Base-by-base conservation (phyloP, 2,888 invertebrate species). In the Mechanitis messenoides region DNA sequence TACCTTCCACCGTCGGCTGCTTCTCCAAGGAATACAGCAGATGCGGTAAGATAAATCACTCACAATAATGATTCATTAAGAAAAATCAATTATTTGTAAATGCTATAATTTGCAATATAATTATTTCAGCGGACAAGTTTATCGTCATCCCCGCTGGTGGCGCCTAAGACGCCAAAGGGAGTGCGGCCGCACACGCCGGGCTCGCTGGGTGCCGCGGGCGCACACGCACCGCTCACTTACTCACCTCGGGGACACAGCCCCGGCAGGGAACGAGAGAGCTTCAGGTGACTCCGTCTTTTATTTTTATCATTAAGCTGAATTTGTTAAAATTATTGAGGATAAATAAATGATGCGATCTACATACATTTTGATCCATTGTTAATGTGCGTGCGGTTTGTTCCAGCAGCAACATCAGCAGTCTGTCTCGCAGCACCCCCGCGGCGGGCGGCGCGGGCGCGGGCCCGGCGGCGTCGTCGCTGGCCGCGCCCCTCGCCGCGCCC, bases 331-430 rank as follows among this genome's bases (percentile, higher is more conserved):
- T 6, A 35, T 5, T 5, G 6, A 35, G 3, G 35, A 35, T 35
- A 35, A 35, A 2, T 5, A 6, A 42, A 42, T 4, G 1, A 42
- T 45, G 9, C n/a, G 11, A 33, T 46, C 2, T 28, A 20, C n/a
- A 38, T 20, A 20, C 20, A 20, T 20, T 57, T 57, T 3, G 50
- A 31, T 31, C 31, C 31, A 31, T 50, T 7, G n/a, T 31, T 50
- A 50, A 50, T 50, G 31, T 50, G 50, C 45, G 35, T 33, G 20
- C 50, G 20, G 11, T 59, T 60, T 55, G 56, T 74, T 71, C 74
- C 89, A 93, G 93, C 92, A 95, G 95, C 91, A 95, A 94, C 88
- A 95, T 95, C 79, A 95, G 95, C 91, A 95, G 95, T 83, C 87
- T 96, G 79, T 95, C 95, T 73, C 92, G 95, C 76, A 83, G 93